Percentiles rank a stretch among this genome's conserved stretches.
phyloP scores from a whole-genome alignment of 2,888 invertebrate genomes.

The Scaptomyza caliginosa region DNA sequence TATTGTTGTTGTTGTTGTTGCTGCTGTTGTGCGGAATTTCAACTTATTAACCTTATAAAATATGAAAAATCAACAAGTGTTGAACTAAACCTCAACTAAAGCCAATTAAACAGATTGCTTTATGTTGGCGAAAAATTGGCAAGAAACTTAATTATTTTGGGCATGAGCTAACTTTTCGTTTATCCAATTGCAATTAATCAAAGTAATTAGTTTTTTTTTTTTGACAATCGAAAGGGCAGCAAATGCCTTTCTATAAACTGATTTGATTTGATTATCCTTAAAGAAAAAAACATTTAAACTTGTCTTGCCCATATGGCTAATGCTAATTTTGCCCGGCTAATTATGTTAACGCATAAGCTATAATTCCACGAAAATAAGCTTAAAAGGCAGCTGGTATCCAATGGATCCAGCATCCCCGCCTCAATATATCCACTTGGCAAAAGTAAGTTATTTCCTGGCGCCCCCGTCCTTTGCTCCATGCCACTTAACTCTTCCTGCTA shows the following conservation, averaged over 20 bases:
- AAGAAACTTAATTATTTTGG: slow-evolving; percentile 1
- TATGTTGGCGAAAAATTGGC: slow-evolving; percentile 29
- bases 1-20: slow-evolving; percentile 4
- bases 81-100: background rate
- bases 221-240: background rate
- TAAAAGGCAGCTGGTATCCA: slow-evolving; percentile 15
- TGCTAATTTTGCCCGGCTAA: slow-evolving; percentile 26
- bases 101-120: slow-evolving; percentile 45
- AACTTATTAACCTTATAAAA: slow-evolving; percentile 65
- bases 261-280: no score
- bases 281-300: slow-evolving; percentile 13
- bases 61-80: slow-evolving; percentile 57
- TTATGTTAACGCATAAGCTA: slow-evolving; percentile 12
- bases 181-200: slow-evolving; percentile 10
- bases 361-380: slow-evolving; percentile 39
- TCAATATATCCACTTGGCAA: slow-evolving; percentile 33
- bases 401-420: slow-evolving; percentile 24
- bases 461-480: slow-evolving; percentile 22
- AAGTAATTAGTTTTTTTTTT: slow-evolving; percentile 14
- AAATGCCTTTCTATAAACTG: background rate
- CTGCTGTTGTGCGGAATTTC: slow-evolving; percentile 47
- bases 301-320: slow-evolving; percentile 17
- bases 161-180: background rate
- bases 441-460: slow-evolving; percentile 79
- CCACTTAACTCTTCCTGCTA: background rate